Conservation (phyloP, 1,140 invertebrate species). For the Drosophila athabasca region DNA sequence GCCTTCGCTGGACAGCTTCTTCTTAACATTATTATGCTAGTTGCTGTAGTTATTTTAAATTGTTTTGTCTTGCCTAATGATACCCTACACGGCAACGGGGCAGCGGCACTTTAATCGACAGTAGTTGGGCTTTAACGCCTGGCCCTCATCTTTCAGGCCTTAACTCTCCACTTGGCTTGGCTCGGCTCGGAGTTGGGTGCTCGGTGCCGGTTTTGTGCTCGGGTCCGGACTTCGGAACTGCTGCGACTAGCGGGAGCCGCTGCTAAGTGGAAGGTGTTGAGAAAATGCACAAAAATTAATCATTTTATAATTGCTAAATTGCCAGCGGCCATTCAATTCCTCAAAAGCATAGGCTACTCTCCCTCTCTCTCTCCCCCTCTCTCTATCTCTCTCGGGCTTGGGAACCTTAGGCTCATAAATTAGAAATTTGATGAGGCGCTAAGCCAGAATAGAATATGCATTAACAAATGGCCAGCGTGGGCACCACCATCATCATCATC, state of each 20-base stretch:
- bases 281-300: slow-evolving; percentile 81
- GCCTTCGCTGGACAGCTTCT: slow-evolving; percentile 21
- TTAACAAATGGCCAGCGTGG: slow-evolving; percentile 46
- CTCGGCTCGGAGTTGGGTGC: not conserved
- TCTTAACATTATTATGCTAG: slow-evolving; percentile 78
- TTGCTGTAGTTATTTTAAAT: slow-evolving; percentile 81
- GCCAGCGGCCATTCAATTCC: slow-evolving; percentile 55
- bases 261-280: slow-evolving; percentile 80
- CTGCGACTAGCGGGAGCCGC: slow-evolving; percentile 22
- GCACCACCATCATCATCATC: slow-evolving; percentile 11
- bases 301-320: slow-evolving; percentile 81
- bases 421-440: slow-evolving; percentile 58
- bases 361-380: not conserved
- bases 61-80: slow-evolving; percentile 79
- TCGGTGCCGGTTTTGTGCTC: slow-evolving; percentile 1
- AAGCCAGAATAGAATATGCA: slow-evolving; percentile 48
- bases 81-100: slow-evolving; percentile 63
- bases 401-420: slow-evolving; percentile 49
- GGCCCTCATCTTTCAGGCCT: slow-evolving; percentile 32
- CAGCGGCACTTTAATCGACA: slow-evolving; percentile 79
- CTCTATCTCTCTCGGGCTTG: not conserved
- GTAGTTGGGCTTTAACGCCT: slow-evolving; percentile 75
- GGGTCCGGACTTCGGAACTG: not conserved
- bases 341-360: slow-evolving; percentile 3
- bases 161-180: not conserved